phyloP scores from a whole-genome alignment of 2,113 vertebrate genomes.

The Opisthocomus hoazin region DNA sequence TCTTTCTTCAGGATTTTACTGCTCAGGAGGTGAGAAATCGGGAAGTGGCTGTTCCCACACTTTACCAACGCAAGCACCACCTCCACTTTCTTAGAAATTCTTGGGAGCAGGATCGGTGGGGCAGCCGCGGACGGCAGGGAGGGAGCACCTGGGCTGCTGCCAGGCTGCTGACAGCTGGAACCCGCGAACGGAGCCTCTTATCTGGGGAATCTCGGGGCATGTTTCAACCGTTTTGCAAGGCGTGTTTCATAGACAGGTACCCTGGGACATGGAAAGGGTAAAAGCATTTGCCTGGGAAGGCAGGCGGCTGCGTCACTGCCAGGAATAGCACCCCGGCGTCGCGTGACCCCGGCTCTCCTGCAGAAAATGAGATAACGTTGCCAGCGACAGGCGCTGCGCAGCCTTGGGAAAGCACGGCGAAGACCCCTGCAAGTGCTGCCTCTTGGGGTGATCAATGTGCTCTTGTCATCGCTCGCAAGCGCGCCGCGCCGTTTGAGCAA shows the following conservation, averaged over 20 bases:
- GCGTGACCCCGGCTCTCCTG: background rate
- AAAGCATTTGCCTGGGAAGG: background rate
- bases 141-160: background rate
- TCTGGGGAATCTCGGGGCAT: background rate
- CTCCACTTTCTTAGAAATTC: background rate
- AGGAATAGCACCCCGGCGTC: slow-evolving; percentile 5
- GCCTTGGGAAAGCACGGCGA: background rate
- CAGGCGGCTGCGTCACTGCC: background rate
- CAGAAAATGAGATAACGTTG: background rate
- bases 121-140: background rate
- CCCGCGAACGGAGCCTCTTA: background rate
- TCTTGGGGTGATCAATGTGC: accelerated
- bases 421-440: background rate
- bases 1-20: background rate
- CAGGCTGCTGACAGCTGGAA: background rate
- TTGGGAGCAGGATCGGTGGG: background rate
- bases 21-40: background rate
- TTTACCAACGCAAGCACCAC: background rate
- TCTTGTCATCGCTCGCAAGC: accelerated
- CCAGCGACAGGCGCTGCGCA: accelerated
- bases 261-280: background rate
- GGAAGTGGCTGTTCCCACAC: background rate
- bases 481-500: accelerated
- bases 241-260: background rate
- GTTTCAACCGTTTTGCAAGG: background rate